Conservation (phyloP, 2,797 vertebrate genomes). For the Catostomus latipinnis region DNA sequence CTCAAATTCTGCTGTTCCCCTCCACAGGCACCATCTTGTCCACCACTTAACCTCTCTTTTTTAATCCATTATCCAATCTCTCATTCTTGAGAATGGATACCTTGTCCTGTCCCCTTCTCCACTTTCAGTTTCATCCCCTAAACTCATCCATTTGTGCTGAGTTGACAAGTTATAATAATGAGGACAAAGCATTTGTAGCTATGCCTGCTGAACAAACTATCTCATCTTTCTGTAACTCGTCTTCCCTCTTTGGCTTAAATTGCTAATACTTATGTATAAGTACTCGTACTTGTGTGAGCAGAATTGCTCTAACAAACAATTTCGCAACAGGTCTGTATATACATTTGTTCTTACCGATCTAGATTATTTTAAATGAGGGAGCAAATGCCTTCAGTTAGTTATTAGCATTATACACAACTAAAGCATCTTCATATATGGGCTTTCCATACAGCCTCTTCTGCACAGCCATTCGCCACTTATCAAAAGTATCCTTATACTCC, state of each 20-base stretch:
- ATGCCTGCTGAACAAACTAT: constrained; percentile 70
- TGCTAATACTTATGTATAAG: not conserved
- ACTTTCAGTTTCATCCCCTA: constrained; percentile 40
- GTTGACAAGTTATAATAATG: constrained; percentile 50
- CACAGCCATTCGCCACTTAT: too few species aligned
- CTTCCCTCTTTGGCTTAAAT: not conserved
- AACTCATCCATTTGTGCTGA: constrained; percentile 20
- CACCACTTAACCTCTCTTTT: constrained; percentile 44
- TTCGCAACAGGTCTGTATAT: too few species aligned
- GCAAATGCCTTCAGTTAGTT: too few species aligned
- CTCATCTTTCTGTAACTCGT: constrained; percentile 70
- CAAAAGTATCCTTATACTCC: too few species aligned
- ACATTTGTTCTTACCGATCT: too few species aligned
- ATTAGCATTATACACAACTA: too few species aligned
- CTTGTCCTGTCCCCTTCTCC: constrained; percentile 30
- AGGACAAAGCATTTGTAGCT: constrained; percentile 65
- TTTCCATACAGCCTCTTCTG: too few species aligned
- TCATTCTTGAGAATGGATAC: constrained; percentile 22
- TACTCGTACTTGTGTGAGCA: too few species aligned
- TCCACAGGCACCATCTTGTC: constrained; percentile 49
- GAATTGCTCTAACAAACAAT: too few species aligned
- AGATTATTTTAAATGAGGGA: too few species aligned
- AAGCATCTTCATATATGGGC: too few species aligned
- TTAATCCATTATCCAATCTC: not conserved
- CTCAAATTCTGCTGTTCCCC: constrained; percentile 51